Conservation (phyloP, 2,113 vertebrate genomes). For the Phasianus colchicus region DNA sequence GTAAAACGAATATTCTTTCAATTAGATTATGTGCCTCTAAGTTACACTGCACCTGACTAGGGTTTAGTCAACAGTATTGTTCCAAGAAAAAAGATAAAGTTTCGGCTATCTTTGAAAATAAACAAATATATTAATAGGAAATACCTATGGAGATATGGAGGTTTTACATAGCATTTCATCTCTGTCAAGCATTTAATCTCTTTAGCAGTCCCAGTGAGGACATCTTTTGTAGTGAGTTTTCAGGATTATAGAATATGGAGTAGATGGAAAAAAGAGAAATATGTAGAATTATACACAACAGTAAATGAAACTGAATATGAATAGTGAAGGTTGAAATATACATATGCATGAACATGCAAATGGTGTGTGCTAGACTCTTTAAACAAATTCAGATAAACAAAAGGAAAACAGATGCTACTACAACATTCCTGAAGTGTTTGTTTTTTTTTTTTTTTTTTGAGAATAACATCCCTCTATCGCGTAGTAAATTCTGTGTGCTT, state of each 20-base stretch:
- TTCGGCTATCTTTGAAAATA: neutral
- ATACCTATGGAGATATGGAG: neutral
- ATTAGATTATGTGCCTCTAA: neutral
- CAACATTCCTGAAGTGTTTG: neutral
- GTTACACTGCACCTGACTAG: neutral
- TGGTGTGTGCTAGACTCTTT: neutral
- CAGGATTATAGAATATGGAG: accelerated
- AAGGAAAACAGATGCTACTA: neutral
- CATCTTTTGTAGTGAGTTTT: neutral
- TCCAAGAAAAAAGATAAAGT: neutral
- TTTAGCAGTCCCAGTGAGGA: neutral
- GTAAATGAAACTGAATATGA: neutral
- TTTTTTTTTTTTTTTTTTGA: too few species aligned
- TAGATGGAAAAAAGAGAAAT: accelerated
- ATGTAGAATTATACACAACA: neutral
- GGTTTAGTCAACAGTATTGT: neutral
- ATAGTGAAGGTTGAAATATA: neutral
- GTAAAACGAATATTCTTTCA: neutral
- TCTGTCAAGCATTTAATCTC: neutral
- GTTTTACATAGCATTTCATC: neutral
- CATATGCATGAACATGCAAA: neutral
- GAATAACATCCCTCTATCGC: neutral
- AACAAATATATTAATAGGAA: neutral
- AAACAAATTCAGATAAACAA: neutral
- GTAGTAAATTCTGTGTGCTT: neutral